Percentiles rank a stretch among this genome's conserved stretches.
Evolutionary conservation across 2,797 vertebrate genomes (phyloP).

Genomic region (Sebastes elongatus): DNA sequence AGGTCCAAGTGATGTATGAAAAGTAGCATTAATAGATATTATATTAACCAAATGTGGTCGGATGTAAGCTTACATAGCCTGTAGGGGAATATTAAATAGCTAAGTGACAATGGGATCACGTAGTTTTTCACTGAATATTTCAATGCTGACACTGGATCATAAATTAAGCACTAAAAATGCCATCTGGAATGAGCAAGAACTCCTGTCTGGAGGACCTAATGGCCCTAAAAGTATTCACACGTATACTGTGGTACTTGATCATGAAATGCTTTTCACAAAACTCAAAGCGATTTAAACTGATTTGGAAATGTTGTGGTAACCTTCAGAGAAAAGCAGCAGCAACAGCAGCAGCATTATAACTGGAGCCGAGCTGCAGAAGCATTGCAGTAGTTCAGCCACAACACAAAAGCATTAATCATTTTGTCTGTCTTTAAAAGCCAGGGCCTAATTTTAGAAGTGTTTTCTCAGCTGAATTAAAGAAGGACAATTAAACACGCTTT

Average conservation of each 20-base stretch:
- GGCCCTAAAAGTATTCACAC: not conserved
- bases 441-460: constrained; percentile 48
- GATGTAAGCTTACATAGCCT: not conserved
- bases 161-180: not conserved
- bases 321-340: constrained; percentile 3
- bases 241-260: not conserved
- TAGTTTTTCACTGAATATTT: constrained; percentile 3
- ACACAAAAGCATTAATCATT: constrained; percentile 58
- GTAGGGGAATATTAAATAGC: not conserved
- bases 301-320: not conserved
- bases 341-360: not conserved
- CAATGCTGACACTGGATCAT: not conserved
- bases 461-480: constrained; percentile 29
- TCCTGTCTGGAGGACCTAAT: not conserved
- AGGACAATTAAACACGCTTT: not conserved
- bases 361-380: constrained; percentile 7
- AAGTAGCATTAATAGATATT: not conserved
- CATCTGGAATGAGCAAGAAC: not conserved
- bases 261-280: constrained; percentile 12
- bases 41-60: not conserved
- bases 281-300: constrained; percentile 1
- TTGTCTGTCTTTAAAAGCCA: constrained; percentile 57
- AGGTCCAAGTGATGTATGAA: not conserved
- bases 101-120: not conserved
- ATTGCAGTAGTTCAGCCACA: constrained; percentile 9